Conservation (phyloP, 2,797 vertebrate genomes). For the Pseudotriccus pelzelni region DNA sequence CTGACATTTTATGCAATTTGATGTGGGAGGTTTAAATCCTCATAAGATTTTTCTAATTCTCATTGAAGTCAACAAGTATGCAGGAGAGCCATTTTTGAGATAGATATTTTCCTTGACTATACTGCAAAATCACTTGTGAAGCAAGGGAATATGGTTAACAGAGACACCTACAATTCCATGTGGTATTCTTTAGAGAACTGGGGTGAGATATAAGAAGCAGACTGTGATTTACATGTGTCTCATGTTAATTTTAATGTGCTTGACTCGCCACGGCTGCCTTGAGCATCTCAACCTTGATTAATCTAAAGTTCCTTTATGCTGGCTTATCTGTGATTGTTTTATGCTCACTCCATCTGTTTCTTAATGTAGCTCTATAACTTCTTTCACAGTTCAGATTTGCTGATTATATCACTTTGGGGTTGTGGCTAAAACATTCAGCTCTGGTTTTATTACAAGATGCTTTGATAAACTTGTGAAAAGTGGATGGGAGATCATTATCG, state of each 20-base stretch:
- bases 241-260: slow-evolving; percentile 11
- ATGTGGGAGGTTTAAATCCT: background rate
- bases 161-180: background rate
- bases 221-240: background rate
- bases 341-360: background rate
- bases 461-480: background rate
- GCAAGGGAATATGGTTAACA: background rate
- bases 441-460: background rate
- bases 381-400: slow-evolving; percentile 47
- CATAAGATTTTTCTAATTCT: background rate
- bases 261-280: background rate
- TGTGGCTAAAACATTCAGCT: slow-evolving; percentile 11
- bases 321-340: slow-evolving; percentile 26
- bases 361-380: slow-evolving; percentile 8
- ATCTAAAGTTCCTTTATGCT: slow-evolving; percentile 17
- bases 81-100: background rate
- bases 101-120: background rate
- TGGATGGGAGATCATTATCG: slow-evolving; percentile 24
- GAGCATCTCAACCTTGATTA: slow-evolving; percentile 29
- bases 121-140: background rate
- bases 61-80: background rate
- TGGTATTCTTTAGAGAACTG: background rate
- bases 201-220: background rate
- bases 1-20: background rate
- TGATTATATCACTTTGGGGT: slow-evolving; percentile 3